Evolutionary conservation across 2,888 invertebrate species (phyloP).

Genomic region (Pecten maximus): DNA sequence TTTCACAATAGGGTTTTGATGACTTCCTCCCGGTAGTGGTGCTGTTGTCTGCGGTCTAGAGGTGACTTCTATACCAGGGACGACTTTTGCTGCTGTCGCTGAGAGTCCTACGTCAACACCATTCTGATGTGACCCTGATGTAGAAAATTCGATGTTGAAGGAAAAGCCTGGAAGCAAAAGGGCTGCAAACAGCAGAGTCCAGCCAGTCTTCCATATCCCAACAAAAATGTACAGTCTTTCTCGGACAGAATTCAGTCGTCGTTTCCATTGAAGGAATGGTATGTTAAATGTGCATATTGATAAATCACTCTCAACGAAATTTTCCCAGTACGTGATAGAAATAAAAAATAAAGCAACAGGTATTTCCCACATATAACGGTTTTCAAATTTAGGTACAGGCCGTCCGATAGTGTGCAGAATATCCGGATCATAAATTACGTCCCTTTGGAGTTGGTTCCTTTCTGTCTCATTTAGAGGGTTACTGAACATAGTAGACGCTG

Average conservation of each 20-base stretch:
- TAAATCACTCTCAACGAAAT: conserved; percentile 66
- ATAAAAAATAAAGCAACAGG: conserved; percentile 66
- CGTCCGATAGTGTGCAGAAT: conserved; percentile 48
- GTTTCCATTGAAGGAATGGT: conserved; percentile 68
- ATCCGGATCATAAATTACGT: conserved; percentile 50
- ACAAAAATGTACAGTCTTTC: conserved; percentile 71
- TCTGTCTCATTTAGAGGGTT: conserved; percentile 59
- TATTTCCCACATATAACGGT: conserved; percentile 64
- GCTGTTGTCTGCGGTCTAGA: not conserved
- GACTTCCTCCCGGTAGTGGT: conserved; percentile 36
- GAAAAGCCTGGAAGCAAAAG: conserved; percentile 65
- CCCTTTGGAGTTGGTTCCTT: conserved; percentile 54
- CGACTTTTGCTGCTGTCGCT: not conserved
- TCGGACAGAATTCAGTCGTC: conserved; percentile 65
- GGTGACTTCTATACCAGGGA: not conserved
- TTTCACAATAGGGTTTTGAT: conserved; percentile 38
- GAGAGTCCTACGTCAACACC: no score
- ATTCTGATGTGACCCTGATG: not conserved
- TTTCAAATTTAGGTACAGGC: conserved; percentile 46
- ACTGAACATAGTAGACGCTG: conserved; percentile 61
- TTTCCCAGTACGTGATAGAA: conserved; percentile 70
- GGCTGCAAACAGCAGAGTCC: conserved; percentile 68
- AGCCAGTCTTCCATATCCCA: conserved; percentile 69
- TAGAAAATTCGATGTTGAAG: conserved; percentile 63
- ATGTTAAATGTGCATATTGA: conserved; percentile 59